A percentile compares a stretch with the other conserved stretches of the same genome.
phyloP scores from a whole-genome alignment of 2,797 vertebrate genomes.

The Selene dorsalis region DNA sequence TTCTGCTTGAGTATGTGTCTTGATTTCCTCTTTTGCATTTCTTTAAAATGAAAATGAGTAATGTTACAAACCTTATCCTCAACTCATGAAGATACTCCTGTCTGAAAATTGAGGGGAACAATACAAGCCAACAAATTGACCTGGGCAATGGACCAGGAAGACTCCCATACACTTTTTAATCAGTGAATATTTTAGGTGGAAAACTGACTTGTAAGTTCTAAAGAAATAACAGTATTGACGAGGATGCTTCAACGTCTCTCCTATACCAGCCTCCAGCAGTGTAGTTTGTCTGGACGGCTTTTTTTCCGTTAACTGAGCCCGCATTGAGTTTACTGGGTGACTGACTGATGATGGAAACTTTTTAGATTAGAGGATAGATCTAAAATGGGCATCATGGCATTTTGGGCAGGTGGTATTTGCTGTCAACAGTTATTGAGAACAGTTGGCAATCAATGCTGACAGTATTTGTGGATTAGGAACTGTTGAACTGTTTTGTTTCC shows the following conservation, averaged over 20 bases:
- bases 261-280: neutral
- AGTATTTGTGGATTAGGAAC: conserved; percentile 1
- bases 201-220: no score
- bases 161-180: neutral
- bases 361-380: neutral
- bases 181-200: neutral
- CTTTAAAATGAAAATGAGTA: no score
- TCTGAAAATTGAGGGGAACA: no score
- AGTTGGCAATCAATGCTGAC: neutral
- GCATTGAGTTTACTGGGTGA: neutral
- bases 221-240: no score
- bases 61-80: neutral
- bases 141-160: neutral
- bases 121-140: no score
- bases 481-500: neutral
- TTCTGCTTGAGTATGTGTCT: neutral
- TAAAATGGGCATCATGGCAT: conserved; percentile 24
- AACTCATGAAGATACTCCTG: neutral
- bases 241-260: no score
- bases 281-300: neutral
- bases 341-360: conserved; percentile 36
- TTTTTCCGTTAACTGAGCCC: neutral
- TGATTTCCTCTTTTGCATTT: neutral
- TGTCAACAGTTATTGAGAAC: neutral
- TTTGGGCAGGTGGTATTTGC: neutral